Percentiles rank a stretch among this genome's conserved stretches.
Evolutionary conservation across 2,888 invertebrate species (phyloP).

Genomic region (Chrysolina oricalcia): DNA sequence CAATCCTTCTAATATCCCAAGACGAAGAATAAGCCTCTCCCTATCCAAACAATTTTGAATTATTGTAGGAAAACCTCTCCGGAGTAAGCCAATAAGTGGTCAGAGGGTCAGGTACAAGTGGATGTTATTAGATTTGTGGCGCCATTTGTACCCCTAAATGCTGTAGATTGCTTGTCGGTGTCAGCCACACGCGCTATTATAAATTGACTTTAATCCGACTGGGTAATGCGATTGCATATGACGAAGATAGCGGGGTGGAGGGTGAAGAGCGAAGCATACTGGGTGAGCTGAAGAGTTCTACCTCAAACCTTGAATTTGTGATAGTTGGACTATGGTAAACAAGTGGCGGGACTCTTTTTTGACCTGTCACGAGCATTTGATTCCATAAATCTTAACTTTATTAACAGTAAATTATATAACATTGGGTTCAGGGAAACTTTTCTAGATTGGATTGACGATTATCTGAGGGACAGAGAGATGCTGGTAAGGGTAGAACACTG

Average conservation of each 20-base stretch:
- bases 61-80: constrained; percentile 4
- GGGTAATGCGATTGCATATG: constrained; percentile 6
- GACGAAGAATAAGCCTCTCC: not conserved
- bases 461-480: too few relatives aligned
- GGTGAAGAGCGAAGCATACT: not conserved
- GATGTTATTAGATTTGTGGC: constrained; percentile 22
- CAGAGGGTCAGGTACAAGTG: constrained; percentile 20
- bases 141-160: constrained; percentile 21
- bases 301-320: too few relatives aligned
- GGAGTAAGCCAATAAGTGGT: constrained; percentile 21
- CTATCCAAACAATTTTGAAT: constrained; percentile 13
- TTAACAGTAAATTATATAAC: too few relatives aligned
- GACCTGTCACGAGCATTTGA: too few relatives aligned
- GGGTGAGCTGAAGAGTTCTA: not conserved
- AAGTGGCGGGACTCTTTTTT: too few relatives aligned
- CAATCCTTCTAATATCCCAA: not conserved
- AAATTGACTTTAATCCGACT: constrained; percentile 15
- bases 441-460: too few relatives aligned
- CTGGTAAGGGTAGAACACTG: too few relatives aligned
- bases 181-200: constrained; percentile 18
- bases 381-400: too few relatives aligned
- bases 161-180: constrained; percentile 17
- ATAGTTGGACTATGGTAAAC: too few relatives aligned
- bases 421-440: too few relatives aligned
- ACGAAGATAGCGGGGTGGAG: not conserved